Evolutionary conservation across 2,797 vertebrate genomes (phyloP).

Genomic region (Myotis planiceps): DNA sequence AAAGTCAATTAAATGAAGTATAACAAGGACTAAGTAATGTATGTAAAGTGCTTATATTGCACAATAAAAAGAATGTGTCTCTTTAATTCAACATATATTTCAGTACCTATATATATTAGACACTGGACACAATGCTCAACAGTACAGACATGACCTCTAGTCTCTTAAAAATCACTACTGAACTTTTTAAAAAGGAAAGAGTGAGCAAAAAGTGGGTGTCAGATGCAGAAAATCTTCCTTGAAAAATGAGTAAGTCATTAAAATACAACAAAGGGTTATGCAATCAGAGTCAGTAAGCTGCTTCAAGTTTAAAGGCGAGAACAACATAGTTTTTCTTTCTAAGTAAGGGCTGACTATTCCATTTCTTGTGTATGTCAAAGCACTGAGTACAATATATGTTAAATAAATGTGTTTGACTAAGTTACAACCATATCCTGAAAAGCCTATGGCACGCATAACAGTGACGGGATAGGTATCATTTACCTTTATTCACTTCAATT

Average conservation of each 20-base stretch:
- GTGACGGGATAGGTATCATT: neutral
- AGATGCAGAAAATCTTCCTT: conserved; percentile 89
- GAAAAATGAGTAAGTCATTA: neutral
- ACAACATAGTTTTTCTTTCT: neutral
- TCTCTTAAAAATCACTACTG: neutral
- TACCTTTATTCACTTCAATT: neutral
- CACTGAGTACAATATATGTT: neutral
- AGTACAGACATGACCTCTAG: neutral
- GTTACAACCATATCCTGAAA: neutral
- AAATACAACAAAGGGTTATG: neutral
- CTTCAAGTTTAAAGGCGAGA: neutral
- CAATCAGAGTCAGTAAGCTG: neutral
- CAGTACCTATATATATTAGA: neutral
- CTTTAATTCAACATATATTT: neutral
- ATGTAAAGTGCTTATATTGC: neutral
- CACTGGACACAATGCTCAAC: neutral
- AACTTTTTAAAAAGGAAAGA: conserved; percentile 57
- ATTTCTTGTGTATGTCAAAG: neutral
- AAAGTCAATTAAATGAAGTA: neutral
- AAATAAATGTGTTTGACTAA: neutral
- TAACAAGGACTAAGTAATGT: neutral
- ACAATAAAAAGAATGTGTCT: neutral
- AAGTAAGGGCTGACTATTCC: neutral
- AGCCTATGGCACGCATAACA: neutral
- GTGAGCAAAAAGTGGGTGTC: conserved; percentile 92